Evolutionary conservation across 2,797 vertebrate genomes (phyloP).

Genomic region (Jordanella pulchra): DNA sequence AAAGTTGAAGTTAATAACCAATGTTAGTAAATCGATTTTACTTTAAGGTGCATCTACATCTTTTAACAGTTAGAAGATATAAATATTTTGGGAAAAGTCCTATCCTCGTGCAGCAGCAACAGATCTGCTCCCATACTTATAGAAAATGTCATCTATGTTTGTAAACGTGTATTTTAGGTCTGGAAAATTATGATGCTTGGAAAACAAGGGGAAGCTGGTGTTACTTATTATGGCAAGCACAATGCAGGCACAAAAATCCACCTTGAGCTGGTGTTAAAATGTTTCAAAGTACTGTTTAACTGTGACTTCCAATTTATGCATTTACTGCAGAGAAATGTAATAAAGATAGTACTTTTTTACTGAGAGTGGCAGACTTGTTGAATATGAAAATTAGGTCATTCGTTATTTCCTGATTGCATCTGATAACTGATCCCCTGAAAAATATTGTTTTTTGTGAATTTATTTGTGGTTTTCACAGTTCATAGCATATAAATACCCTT

Average conservation of each 20-base stretch:
- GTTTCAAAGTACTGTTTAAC: neutral
- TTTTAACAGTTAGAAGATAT: neutral
- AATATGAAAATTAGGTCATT: neutral
- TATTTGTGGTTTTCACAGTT: neutral
- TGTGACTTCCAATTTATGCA: neutral
- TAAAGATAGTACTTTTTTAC: neutral
- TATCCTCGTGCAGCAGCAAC: neutral
- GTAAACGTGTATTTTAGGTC: neutral
- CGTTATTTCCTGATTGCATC: neutral
- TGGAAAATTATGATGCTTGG: neutral
- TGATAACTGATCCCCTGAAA: neutral
- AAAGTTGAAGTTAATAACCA: fast-evolving
- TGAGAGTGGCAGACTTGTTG: neutral
- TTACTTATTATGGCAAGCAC: neutral
- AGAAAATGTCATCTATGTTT: neutral
- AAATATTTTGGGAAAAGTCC: neutral
- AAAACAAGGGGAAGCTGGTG: neutral
- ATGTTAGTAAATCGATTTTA: neutral
- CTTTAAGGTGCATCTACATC: neutral
- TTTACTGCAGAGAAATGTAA: neutral
- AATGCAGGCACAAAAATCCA: neutral
- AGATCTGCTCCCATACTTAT: neutral
- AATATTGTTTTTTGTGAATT: neutral
- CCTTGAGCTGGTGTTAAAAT: neutral
- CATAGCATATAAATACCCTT: neutral